Base-by-base conservation (phyloP, 2,888 invertebrate species). In the Eristalinus sepulchralis region DNA sequence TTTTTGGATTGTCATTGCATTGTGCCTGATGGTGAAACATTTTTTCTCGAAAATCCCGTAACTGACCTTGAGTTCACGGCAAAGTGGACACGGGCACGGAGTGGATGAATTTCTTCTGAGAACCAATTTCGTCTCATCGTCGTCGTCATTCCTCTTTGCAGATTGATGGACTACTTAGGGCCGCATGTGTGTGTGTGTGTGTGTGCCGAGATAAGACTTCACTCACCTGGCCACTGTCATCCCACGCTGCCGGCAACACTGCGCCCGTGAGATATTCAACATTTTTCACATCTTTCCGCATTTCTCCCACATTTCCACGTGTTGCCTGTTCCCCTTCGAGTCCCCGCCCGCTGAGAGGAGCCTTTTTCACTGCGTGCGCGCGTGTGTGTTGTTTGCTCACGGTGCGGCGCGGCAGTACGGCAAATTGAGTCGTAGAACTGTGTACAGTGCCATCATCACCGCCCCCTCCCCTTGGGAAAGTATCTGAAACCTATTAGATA, bases 281-380 rank as follows among this genome's bases (percentile, higher is more conserved):
- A 17, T 17, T 17, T 47, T 47, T 17, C 47, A n/a, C 39, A 70
- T 59, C 5, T 60, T 24, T 67, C 27, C 10, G 73, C 60, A 75
- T 66, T 78, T 77, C 77, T 68, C 59, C n/a, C 47, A 33, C 63
- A 77, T 82, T 85, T 82, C 71, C 82, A 83, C 78, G 83, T 86
- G 82, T 79, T 86, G 86, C 53, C 78, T 62, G 57, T n/a, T 1
- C 1, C 10, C 20, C 17, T n/a, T 33, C 57, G 60, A 57, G 47
- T n/a, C 66, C 20, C 1, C 31, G 59, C 53, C 24, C 33, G 0
- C 0, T 5, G 11, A 57, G 55, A 6, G 33, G n/a, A 36, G 31
- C 22, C 24, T 47, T 27, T 24, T 20, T 24, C 76, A 70, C 22
- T 24, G 24, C 57, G 24, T 13, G 57, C 9, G 57, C 2, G 17